These are phyloP conservation scores for Monochamus saltuarius DNA, from an alignment of 1,140 invertebrate genomes.

Conservation along the genomic window DNA sequence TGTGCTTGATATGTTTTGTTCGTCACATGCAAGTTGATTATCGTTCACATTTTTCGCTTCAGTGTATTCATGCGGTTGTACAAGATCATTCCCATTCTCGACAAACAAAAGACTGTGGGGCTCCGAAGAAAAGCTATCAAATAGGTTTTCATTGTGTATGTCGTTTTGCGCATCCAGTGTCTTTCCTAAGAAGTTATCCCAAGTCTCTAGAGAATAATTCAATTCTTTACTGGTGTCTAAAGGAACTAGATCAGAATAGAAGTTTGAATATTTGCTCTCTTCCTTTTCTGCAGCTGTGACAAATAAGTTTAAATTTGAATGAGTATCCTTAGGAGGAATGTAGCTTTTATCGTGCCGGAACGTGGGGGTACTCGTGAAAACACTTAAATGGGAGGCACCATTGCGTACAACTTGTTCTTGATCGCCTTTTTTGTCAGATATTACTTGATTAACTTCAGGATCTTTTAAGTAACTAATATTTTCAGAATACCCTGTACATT, in stretches of 20 bases:
- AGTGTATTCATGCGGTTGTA: constrained; percentile 8
- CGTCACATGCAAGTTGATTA: too few species aligned
- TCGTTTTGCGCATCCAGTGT: constrained; percentile 43
- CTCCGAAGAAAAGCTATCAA: constrained; percentile 48
- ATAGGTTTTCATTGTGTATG: constrained; percentile 36
- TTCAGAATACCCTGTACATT: too few species aligned
- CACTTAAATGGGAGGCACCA: constrained; percentile 11
- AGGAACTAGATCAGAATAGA: constrained; percentile 4
- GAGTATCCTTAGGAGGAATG: constrained; percentile 15
- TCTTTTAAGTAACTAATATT: too few species aligned
- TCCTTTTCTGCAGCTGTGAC: constrained; percentile 38
- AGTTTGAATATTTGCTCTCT: constrained; percentile 1
- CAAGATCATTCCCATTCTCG: constrained; percentile 24
- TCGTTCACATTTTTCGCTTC: constrained; percentile 20
- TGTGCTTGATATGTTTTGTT: constrained; percentile 1
- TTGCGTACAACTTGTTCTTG: constrained; percentile 25
- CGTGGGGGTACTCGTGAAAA: constrained; percentile 39
- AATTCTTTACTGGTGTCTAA: constrained; percentile 22
- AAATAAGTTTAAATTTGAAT: constrained; percentile 40
- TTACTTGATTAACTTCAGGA: too few species aligned
- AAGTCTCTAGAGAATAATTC: constrained; percentile 51
- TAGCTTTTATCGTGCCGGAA: constrained; percentile 38
- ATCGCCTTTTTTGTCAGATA: background rate
- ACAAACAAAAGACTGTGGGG: constrained; percentile 47
- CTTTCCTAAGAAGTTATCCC: constrained; percentile 50